Conservation (phyloP, 1,140 invertebrate genomes). For the Nomia melanderi region DNA sequence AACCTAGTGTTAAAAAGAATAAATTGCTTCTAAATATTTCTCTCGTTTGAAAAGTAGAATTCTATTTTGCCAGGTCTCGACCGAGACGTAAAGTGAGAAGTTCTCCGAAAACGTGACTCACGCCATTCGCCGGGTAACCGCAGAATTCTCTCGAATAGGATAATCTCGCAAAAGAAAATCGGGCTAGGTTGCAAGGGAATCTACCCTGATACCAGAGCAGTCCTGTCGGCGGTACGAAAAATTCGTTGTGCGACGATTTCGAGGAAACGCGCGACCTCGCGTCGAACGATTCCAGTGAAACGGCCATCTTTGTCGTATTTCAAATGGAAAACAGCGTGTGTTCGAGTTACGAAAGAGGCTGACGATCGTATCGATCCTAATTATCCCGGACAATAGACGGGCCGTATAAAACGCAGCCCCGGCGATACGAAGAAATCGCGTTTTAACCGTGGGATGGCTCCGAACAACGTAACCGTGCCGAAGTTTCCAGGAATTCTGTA, state of each 20-base stretch:
- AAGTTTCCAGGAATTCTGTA: constrained; percentile 17
- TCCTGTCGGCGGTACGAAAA: background rate
- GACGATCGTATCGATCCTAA: constrained; percentile 2
- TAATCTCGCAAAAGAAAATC: too few species aligned
- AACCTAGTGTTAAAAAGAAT: too few species aligned
- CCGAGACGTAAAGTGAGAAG: too few species aligned
- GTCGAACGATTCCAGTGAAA: background rate
- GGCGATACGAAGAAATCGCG: constrained; percentile 5
- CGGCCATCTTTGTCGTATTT: background rate
- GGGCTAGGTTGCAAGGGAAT: too few species aligned
- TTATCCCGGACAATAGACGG: constrained; percentile 10
- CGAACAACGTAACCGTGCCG: background rate
- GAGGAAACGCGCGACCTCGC: background rate
- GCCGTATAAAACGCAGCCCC: background rate
- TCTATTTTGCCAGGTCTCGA: too few species aligned
- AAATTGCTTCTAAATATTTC: too few species aligned
- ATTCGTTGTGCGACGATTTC: background rate
- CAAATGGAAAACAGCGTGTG: background rate
- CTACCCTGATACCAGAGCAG: too few species aligned
- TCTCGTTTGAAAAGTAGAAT: too few species aligned
- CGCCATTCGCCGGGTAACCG: too few species aligned
- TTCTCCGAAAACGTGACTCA: too few species aligned
- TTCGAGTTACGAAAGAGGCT: background rate
- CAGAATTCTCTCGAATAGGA: too few species aligned
- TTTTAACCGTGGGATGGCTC: background rate